These are phyloP conservation scores for Doris montereyensis DNA, from an alignment of 2,888 invertebrate genomes.

Conservation along the genomic window DNA sequence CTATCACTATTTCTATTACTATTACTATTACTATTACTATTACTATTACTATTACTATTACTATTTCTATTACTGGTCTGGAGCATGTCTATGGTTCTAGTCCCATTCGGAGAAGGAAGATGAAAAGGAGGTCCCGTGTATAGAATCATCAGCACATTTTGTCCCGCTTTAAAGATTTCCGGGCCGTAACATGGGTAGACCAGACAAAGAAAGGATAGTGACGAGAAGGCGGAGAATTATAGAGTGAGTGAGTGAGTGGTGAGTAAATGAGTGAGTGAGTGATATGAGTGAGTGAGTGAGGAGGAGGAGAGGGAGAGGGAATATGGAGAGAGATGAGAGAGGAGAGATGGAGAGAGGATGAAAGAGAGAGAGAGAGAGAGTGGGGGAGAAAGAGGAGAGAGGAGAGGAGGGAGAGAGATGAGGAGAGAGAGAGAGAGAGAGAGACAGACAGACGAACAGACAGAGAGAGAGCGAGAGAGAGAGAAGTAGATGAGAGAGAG, in stretches of 20 bases:
- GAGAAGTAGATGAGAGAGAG: too few species aligned
- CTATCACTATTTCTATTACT: not conserved
- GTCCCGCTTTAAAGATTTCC: too few species aligned
- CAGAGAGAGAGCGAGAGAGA: not conserved
- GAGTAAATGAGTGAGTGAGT: not conserved
- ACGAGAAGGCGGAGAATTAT: not conserved
- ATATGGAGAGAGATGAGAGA: constrained; percentile 1
- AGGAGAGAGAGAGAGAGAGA: constrained; percentile 1
- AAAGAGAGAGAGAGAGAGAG: constrained; percentile 25
- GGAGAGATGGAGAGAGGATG: constrained; percentile 17
- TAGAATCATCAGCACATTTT: too few species aligned
- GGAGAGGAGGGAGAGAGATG: constrained; percentile 22
- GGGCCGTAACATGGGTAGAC: too few species aligned
- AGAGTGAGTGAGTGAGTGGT: too few species aligned
- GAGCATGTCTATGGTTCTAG: too few species aligned
- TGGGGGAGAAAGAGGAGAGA: too few species aligned
- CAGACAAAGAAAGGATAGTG: too few species aligned
- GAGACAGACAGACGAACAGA: too few species aligned
- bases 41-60: not conserved
- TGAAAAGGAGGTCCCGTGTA: too few species aligned
- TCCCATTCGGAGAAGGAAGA: too few species aligned
- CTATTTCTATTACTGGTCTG: not conserved
- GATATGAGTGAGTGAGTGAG: not conserved
- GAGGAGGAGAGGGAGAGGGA: not conserved
- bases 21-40: not conserved